Evolutionary conservation across 2,888 invertebrate genomes (phyloP), one percentile per base, ranked within the genome.

Genomic region (Drosophila hamatofila): DNA sequence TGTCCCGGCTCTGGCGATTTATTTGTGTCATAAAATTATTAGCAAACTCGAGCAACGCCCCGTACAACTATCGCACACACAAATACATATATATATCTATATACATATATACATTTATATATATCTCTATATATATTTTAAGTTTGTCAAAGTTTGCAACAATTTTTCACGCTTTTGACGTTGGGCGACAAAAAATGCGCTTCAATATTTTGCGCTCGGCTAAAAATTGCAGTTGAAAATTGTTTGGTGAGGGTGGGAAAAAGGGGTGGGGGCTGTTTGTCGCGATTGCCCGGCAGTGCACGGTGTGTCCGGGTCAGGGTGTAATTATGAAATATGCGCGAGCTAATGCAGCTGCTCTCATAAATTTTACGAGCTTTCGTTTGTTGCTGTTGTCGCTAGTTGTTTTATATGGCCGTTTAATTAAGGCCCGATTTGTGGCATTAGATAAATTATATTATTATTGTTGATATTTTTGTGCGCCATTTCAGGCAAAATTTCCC

Each of bases 121-220:
- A 14, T 51, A 4, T 52, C 3, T 21, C 8, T 35, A 52, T 3
- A 54, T 25, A 54, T 39, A 54, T 88, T 72, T 80, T 37, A 71
- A 74, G 73, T 67, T 84, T 85, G 84, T 87, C 84, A 87, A 85
- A 85, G 82, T 84, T 86, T 75, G 78, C 71, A 86, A 75, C 86
- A 83, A 83, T 86, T 86, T 88, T 88, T 86, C 88, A 88, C 81
- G 81, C 80, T 83, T 85, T 80, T 82, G 66, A 57, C 51, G 69
- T 35, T 35, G 51, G 46, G 49, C 56, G 49, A 59, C 69, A 54
- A 72, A 77, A 83, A 83, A 79, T 83, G 67, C 67, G 62, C 72
- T 80, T 59, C 58, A 54, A 77, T 61, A 77, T 76, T 76, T 78
- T 61, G 58, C 56, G 21, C 46, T 23, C 4, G 55, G 42, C 58